A percentile compares a stretch with the other conserved stretches of the same genome.
Conservation (phyloP, 2,888 invertebrate species). For the Galerucella calmariensis region DNA sequence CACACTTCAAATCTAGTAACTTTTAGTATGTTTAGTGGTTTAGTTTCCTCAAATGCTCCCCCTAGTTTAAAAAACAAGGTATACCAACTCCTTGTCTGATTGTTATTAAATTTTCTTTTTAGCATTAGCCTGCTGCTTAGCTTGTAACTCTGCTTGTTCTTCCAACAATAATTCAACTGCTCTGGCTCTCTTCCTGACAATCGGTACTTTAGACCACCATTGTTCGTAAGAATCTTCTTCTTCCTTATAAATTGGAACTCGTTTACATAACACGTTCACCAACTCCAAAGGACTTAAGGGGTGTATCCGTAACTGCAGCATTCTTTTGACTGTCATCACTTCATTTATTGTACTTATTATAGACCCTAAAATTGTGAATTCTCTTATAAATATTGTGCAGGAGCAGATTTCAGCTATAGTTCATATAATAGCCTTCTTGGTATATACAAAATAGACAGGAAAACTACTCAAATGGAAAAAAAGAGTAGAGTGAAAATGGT, state of each 20-base stretch:
- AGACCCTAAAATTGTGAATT: constrained; percentile 64
- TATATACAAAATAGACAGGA: no score
- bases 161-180: constrained; percentile 76
- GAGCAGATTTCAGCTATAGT: no score
- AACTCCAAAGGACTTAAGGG: constrained; percentile 84
- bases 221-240: constrained; percentile 84
- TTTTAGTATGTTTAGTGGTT: no score
- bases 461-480: no score
- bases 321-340: constrained; percentile 84
- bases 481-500: no score
- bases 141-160: constrained; percentile 62
- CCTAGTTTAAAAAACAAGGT: no score
- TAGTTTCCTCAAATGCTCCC: no score
- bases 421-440: no score
- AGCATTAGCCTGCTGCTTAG: constrained; percentile 65
- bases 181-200: constrained; percentile 80
- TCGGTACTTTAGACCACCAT: constrained; percentile 85
- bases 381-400: neutral
- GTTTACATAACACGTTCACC: constrained; percentile 79
- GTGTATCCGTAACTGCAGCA: constrained; percentile 79
- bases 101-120: constrained; percentile 47
- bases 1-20: no score
- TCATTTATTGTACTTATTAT: constrained; percentile 68
- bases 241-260: constrained; percentile 88
- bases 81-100: no score